Base-by-base conservation (phyloP, 2,797 vertebrate genomes). In the Catamblyrhynchus diadema region DNA sequence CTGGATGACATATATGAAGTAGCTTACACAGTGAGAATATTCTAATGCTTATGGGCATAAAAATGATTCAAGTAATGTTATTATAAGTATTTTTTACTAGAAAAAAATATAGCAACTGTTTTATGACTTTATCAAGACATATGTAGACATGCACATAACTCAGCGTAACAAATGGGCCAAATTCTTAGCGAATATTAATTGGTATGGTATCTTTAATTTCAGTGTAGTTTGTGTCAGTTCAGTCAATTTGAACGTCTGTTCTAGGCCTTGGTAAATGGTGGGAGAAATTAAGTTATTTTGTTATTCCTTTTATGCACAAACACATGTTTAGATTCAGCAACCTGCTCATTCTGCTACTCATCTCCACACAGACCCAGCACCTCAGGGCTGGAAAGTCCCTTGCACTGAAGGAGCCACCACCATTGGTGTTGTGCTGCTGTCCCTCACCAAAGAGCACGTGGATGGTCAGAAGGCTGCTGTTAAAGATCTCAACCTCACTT, bases 401-500 rank as follows among this genome's bases (percentile, higher is more conserved):
- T 67, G 56, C 42, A 24, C 44, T 5, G 91, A 92, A 30, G 73
- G n/a, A 90, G 20, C 23, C 8, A 4, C 23, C 8, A 6, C 65
- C 4, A n/a, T 28, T 5, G 97, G 98, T 5, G 97, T 97, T 0
- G 0, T 84, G 25, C 50, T 98, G 48, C 57, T 97, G 23, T 98
- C 97, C 14, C 96, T 98, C 86, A 98, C 97, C 66, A 98, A 98
- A 86, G 89, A 97, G 24, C 97, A 97, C 0, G 0, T 45, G 28
- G 71, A 51, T 6, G 82, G 78, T 56, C 86, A 93, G 56, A 91
- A 94, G 33, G 86, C 50, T 1, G 97, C 94, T 10, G 41, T 98
- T 37, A 95, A 90, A 75, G 96, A 98, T 57, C 96, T 98, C 83
- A 98, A 71, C 32, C 83, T 98, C 69, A 93, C 95, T 74, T 98